Conservation (phyloP, 1,140 invertebrate species). For the Sitobion miscanthi region DNA sequence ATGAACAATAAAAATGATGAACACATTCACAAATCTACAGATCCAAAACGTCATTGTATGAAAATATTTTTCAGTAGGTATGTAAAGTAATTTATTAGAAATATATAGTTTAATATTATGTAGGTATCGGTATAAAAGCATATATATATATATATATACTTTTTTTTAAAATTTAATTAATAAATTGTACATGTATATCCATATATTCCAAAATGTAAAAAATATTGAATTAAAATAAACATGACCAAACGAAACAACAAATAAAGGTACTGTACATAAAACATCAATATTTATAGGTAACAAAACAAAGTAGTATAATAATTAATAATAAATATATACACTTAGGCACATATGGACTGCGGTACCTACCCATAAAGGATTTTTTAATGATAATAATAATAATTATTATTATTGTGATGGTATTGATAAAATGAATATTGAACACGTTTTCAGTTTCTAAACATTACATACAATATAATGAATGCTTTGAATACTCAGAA, state of each 20-base stretch:
- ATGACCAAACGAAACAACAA: neutral
- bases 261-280: neutral
- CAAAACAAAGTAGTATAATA: neutral
- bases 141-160: neutral
- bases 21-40: neutral
- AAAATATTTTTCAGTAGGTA: neutral
- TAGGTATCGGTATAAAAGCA: neutral
- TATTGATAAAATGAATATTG: neutral
- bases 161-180: neutral
- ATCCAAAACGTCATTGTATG: neutral
- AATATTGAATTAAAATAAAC: neutral
- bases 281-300: neutral
- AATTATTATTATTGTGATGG: neutral
- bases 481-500: neutral
- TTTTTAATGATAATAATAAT: neutral
- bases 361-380: neutral
- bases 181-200: neutral
- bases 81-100: neutral
- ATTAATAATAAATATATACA: neutral
- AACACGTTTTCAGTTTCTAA: neutral
- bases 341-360: neutral
- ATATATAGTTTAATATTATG: neutral
- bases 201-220: neutral
- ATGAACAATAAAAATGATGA: neutral
- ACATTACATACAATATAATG: neutral